A percentile compares a stretch with the other conserved stretches of the same genome.
phyloP scores from a whole-genome alignment of 1,140 invertebrate species.

The Lepidurus couesii region DNA sequence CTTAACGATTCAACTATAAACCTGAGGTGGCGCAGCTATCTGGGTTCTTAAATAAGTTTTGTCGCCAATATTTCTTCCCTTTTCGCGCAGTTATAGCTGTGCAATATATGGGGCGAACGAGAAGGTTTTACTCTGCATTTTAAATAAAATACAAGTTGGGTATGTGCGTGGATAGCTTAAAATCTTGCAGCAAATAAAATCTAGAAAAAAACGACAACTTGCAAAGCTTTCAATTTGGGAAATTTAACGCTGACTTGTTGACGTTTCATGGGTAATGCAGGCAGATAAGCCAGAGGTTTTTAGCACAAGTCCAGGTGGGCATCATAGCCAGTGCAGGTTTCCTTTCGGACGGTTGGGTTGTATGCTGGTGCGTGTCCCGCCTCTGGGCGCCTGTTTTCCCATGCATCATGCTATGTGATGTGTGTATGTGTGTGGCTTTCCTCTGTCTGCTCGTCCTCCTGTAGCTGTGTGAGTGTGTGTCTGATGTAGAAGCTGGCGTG shows the following conservation, averaged over 20 bases:
- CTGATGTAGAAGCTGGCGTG: conserved; percentile 17
- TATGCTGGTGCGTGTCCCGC: conserved; percentile 5
- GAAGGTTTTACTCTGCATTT: background rate
- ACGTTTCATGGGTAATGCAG: background rate
- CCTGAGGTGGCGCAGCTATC: background rate
- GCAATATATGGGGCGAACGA: background rate
- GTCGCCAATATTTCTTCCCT: background rate
- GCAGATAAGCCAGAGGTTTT: background rate
- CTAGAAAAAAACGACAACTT: background rate
- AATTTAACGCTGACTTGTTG: background rate
- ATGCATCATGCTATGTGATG: conserved; percentile 15
- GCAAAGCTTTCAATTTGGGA: background rate
- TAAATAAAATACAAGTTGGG: background rate
- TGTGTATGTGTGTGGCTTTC: conserved; percentile 11
- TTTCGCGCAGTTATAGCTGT: background rate
- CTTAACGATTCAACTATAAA: background rate
- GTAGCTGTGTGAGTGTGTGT: background rate
- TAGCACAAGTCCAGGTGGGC: background rate
- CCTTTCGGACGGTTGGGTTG: background rate
- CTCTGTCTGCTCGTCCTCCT: conserved; percentile 13
- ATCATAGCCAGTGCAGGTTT: conserved; percentile 3
- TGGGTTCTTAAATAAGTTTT: background rate
- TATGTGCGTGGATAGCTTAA: too few relatives aligned
- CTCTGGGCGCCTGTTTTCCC: conserved; percentile 2
- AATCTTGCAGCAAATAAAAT: background rate